These are phyloP conservation scores for Lonchura striata DNA, from an alignment of 2,113 vertebrate genomes.

Conservation along the genomic window DNA sequence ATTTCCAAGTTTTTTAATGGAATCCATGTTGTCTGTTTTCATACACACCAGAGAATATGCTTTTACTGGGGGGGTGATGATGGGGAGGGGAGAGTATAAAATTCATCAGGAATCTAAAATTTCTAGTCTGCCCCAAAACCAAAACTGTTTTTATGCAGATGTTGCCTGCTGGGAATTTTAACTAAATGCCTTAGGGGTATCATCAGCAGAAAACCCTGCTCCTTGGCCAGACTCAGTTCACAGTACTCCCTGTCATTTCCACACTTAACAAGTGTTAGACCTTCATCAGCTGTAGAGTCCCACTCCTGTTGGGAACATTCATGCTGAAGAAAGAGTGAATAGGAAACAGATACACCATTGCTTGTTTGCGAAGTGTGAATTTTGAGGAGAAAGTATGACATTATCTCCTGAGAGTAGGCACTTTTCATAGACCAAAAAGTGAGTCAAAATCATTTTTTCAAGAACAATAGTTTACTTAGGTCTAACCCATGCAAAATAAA, in stretches of 20 bases:
- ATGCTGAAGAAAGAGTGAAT: background rate
- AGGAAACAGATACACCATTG: background rate
- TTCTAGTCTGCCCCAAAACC: background rate
- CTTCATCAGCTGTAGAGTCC: background rate
- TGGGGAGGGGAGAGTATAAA: background rate
- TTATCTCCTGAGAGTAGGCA: background rate
- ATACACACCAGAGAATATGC: background rate
- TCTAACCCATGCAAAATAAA: background rate
- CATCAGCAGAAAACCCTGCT: background rate
- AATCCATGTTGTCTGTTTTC: background rate
- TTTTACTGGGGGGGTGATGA: background rate
- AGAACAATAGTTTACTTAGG: background rate
- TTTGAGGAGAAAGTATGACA: background rate
- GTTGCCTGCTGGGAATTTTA: conserved; percentile 22
- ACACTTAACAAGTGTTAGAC: background rate
- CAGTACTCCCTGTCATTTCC: background rate
- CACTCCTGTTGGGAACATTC: background rate
- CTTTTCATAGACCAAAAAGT: background rate
- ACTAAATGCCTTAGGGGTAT: background rate
- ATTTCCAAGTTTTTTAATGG: background rate
- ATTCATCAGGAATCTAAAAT: background rate
- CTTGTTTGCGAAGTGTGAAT: background rate
- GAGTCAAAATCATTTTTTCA: background rate
- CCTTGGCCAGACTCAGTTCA: background rate
- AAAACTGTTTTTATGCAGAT: background rate